These are phyloP conservation scores for Macroteleia sp. DNA, from an alignment of 2,888 invertebrate species.

Conservation along the genomic window DNA sequence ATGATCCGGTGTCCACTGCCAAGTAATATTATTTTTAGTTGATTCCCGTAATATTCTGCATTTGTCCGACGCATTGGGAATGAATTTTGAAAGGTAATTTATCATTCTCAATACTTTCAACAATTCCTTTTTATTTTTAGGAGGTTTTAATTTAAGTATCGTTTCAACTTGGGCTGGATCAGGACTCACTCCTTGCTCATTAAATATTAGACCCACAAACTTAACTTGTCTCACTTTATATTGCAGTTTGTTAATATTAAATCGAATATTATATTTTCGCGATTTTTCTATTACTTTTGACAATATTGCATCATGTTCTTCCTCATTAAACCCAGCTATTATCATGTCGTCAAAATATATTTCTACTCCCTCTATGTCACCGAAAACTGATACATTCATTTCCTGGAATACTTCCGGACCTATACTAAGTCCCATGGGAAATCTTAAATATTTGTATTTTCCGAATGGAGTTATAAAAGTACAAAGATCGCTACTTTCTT, in stretches of 20 bases:
- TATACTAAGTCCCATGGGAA: constrained; percentile 75
- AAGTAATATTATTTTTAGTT: background rate
- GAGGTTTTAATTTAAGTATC: too few relatives aligned
- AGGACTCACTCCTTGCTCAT: constrained; percentile 17
- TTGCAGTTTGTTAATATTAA: constrained; percentile 52
- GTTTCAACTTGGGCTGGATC: constrained; percentile 8
- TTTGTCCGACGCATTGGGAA: constrained; percentile 1
- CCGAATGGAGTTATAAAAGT: constrained; percentile 65
- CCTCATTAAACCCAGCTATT: constrained; percentile 63
- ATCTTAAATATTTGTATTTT: constrained; percentile 70
- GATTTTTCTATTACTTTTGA: too few relatives aligned
- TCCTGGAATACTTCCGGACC: constrained; percentile 77
- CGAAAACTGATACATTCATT: constrained; percentile 73
- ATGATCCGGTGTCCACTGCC: constrained; percentile 5
- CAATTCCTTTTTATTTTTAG: background rate
- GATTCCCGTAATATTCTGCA: background rate
- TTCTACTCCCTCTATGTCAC: constrained; percentile 74
- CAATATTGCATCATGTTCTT: constrained; percentile 46
- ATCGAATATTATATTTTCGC: constrained; percentile 28
- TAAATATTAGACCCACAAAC: constrained; percentile 33
- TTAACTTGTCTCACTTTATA: constrained; percentile 37
- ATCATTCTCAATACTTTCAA: constrained; percentile 34
- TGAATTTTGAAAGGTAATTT: constrained; percentile 6
- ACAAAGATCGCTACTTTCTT: constrained; percentile 43
- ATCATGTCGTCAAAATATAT: constrained; percentile 78